Evolutionary conservation across 2,797 vertebrate species (phyloP), one percentile per base, ranked within the genome.

Genomic region (Tragopan temminckii): DNA sequence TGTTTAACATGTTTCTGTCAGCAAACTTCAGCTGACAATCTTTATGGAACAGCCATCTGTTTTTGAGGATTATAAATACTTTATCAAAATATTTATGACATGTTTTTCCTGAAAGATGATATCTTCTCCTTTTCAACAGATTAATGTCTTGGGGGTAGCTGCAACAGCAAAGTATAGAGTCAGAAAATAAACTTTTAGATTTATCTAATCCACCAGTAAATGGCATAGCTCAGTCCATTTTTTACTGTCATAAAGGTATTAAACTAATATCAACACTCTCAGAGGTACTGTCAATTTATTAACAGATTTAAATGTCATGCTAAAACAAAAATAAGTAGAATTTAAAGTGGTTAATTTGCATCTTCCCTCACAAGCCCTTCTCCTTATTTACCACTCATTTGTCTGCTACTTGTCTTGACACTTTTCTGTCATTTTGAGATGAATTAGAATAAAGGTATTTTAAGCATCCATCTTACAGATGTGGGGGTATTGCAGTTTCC

Each of bases 81-180:
- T 97, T 96, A 97, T 97, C 96, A 97, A 97, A 98, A 98, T 97
- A 97, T 97, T 98, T 97, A 96, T 81, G 93, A 96, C 96, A 95
- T 88, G 64, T 97, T 97, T 95, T 61, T 95, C 90, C 94, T 96
- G 94, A 96, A 96, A 97, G 92, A 96, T 97, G 61, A 33, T 97
- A 91, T 92, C 91, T 95, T 97, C 91, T 97, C 79, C 82, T 75
- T 97, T 97, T 94, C 89, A 90, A 88, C 95, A 97, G 92, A 97
- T 97, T 95, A 97, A 96, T 97, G 86, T 92, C 95, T 95, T 93
- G 79, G 85, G 62, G 85, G 80, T 95, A 97, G 93, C 91, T 84
- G 71, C 68, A 97, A 97, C 69, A 97, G 70, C 83, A 94, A 96
- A 97, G 68, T 82, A 90, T 88, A 95, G 75, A 97, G 80, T 74